phyloP scores from a whole-genome alignment of 30 jellyfish, hydroid and myxozoan species.

The Aurelia aurita complex sp. Pacific region DNA sequence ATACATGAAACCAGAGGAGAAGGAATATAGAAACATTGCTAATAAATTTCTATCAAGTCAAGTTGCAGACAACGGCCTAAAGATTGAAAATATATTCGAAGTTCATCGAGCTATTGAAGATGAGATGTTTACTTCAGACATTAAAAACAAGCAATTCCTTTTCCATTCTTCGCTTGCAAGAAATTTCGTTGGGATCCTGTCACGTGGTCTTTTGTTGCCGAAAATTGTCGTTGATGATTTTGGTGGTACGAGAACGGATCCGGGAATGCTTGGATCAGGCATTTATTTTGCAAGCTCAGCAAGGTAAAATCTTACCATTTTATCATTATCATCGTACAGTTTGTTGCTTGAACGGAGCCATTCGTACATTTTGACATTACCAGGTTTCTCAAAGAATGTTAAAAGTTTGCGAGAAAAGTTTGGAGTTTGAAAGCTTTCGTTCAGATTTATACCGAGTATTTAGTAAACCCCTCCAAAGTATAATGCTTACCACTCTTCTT shows the following conservation, averaged over 20 bases:
- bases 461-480: too few species aligned
- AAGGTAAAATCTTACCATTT: conserved; percentile 13
- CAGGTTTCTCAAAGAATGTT: too few species aligned
- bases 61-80: conserved; percentile 27
- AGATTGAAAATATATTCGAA: conserved; percentile 49
- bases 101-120: conserved; percentile 64
- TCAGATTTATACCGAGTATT: too few species aligned
- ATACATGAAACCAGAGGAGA: conserved; percentile 2
- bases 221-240: conserved; percentile 88
- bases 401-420: too few species aligned
- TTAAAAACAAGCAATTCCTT: conserved; percentile 50
- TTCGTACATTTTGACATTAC: too few species aligned
- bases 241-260: conserved; percentile 93
- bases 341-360: too few species aligned
- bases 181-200: conserved; percentile 91
- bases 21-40: conserved; percentile 3
- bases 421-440: too few species aligned
- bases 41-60: conserved; percentile 30
- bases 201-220: conserved; percentile 93
- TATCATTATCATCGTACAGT: too few species aligned
- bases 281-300: conserved; percentile 91
- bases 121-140: conserved; percentile 18
- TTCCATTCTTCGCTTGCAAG: conserved; percentile 87
- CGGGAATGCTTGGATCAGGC: conserved; percentile 97
- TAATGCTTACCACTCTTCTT: too few species aligned